phyloP scores from a whole-genome alignment of 2,797 vertebrate species.

The Spea hammondii region DNA sequence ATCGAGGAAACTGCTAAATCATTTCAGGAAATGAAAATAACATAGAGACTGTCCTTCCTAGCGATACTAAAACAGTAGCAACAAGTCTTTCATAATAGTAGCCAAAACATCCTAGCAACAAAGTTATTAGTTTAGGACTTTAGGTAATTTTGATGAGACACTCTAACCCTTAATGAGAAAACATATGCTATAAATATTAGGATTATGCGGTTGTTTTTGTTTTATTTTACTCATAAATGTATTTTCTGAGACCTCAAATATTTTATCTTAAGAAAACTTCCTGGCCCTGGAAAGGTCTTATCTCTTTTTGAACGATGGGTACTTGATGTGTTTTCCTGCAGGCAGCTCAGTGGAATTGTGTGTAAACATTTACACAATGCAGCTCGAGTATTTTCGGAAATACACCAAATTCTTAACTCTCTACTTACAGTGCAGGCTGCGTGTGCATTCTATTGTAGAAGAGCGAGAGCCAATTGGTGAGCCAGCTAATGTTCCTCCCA shows the following conservation, averaged over 20 bases:
- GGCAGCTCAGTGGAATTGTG: not conserved
- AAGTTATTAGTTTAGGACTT: too few relatives aligned
- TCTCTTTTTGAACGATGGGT: not conserved
- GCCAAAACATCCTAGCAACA: too few relatives aligned
- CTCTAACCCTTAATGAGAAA: too few relatives aligned
- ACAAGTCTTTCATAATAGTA: too few relatives aligned
- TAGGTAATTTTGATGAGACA: too few relatives aligned
- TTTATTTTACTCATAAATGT: not conserved
- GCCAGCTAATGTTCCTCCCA: not conserved
- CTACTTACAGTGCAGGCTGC: not conserved
- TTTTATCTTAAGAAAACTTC: not conserved
- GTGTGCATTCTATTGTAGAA: not conserved
- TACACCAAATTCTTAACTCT: not conserved
- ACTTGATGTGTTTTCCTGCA: conserved; percentile 5
- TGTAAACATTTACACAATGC: conserved; percentile 6
- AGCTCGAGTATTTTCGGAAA: not conserved
- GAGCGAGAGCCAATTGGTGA: not conserved
- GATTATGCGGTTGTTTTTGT: too few relatives aligned
- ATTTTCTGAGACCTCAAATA: not conserved
- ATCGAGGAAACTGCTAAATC: too few relatives aligned
- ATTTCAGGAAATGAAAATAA: too few relatives aligned
- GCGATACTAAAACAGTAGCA: too few relatives aligned
- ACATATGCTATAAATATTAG: too few relatives aligned
- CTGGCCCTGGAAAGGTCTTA: not conserved
- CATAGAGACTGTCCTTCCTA: too few relatives aligned